Percentiles rank a stretch among this genome's conserved stretches.
Conservation (phyloP, 2,888 invertebrate genomes). For the Matsumyia berberina region DNA sequence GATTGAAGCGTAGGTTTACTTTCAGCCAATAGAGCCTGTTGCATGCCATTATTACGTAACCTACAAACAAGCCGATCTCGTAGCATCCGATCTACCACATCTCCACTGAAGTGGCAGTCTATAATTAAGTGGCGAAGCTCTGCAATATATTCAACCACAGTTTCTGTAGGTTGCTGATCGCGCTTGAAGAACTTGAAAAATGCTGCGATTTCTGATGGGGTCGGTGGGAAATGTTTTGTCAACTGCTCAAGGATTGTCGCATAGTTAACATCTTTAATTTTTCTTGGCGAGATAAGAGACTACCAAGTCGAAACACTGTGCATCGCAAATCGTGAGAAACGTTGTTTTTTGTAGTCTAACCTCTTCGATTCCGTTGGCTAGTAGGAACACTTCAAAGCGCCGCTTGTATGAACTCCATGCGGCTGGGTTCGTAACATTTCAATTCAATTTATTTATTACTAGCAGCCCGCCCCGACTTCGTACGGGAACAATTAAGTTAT, state of each 20-base stretch:
- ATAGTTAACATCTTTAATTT: not conserved
- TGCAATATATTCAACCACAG: constrained; percentile 15
- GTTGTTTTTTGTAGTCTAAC: not conserved
- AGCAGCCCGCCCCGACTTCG: too few relatives aligned
- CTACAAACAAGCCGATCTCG: constrained; percentile 33
- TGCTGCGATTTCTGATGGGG: constrained; percentile 23
- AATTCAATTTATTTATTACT: too few relatives aligned
- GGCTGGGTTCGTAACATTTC: not conserved
- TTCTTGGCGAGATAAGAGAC: not conserved
- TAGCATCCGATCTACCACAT: constrained; percentile 5
- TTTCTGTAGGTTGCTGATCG: constrained; percentile 18
- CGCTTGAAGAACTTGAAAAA: constrained; percentile 37
- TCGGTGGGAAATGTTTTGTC: constrained; percentile 7
- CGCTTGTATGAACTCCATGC: not conserved
- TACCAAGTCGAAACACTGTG: not conserved
- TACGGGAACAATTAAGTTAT: too few relatives aligned
- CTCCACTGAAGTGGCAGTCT: constrained; percentile 4
- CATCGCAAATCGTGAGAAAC: not conserved
- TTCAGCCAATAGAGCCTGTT: not conserved
- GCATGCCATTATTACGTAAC: constrained; percentile 2
- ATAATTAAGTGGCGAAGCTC: constrained; percentile 20
- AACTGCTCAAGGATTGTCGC: too few relatives aligned
- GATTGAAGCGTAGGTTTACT: not conserved
- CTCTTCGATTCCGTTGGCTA: not conserved
- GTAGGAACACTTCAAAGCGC: not conserved